phyloP scores from a whole-genome alignment of 2,888 invertebrate species.

The Diarsia brunnea region DNA sequence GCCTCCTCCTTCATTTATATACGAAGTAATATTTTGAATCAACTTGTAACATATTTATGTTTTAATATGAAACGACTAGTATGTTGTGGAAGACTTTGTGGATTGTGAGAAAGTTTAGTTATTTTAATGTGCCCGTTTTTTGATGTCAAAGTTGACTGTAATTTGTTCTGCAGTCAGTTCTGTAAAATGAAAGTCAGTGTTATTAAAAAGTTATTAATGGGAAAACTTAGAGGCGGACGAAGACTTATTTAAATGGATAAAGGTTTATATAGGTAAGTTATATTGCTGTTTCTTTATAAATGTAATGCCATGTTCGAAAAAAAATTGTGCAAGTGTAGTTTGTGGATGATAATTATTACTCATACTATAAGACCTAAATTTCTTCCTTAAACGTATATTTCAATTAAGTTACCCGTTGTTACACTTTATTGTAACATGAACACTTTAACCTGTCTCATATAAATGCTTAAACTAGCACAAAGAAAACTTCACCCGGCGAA shows the following conservation, averaged over 20 bases:
- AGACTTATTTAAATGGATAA: conserved; percentile 44
- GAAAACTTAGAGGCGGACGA: conserved; percentile 26
- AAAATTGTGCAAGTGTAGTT: background rate
- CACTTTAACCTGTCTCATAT: background rate
- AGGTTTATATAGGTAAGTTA: conserved; percentile 46
- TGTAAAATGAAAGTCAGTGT: conserved; percentile 48
- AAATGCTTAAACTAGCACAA: conserved; percentile 10
- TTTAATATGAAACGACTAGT: conserved; percentile 37
- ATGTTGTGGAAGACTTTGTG: conserved; percentile 28
- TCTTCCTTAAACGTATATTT: background rate
- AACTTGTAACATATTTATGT: conserved; percentile 30
- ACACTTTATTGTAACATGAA: conserved; percentile 1
- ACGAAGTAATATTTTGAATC: conserved; percentile 55
- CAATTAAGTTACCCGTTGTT: background rate
- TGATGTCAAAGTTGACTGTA: conserved; percentile 34
- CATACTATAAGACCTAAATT: background rate
- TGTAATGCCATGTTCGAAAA: background rate
- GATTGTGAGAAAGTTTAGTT: conserved; percentile 33
- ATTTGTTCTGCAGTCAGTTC: conserved; percentile 24
- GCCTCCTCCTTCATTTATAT: conserved; percentile 15
- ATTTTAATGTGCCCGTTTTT: conserved; percentile 20
- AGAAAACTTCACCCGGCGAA: conserved; percentile 11
- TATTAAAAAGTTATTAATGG: conserved; percentile 53
- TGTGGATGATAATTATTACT: background rate
- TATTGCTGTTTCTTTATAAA: background rate